phyloP scores from a whole-genome alignment of 2,797 vertebrate genomes.

The Sebastes taczanowskii region DNA sequence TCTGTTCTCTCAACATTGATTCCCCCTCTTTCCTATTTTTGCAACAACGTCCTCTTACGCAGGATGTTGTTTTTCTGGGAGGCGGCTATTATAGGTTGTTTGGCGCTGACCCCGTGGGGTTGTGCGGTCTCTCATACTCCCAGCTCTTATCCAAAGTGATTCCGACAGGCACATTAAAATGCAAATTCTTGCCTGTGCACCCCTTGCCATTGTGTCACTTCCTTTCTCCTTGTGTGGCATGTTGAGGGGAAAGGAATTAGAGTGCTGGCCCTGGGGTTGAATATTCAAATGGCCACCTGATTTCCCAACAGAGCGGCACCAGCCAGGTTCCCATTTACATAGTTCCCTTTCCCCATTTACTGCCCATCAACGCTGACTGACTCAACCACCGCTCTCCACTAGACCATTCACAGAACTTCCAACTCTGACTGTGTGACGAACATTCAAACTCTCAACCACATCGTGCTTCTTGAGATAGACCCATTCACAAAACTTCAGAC shows the following conservation, averaged over 20 bases:
- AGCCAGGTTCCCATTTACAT: constrained; percentile 69
- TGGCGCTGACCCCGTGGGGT: constrained; percentile 67
- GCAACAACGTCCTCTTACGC: constrained; percentile 49
- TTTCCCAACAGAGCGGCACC: constrained; percentile 69
- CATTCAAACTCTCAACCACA: background rate
- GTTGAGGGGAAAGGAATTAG: constrained; percentile 88
- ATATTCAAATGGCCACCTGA: constrained; percentile 83
- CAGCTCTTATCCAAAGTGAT: constrained; percentile 78
- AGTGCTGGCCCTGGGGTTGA: constrained; percentile 84
- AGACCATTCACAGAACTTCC: constrained; percentile 36
- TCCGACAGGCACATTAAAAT: constrained; percentile 91
- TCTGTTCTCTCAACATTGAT: constrained; percentile 14
- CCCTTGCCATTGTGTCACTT: constrained; percentile 87
- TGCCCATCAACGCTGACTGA: constrained; percentile 56
- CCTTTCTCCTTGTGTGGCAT: constrained; percentile 83
- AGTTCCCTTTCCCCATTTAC: constrained; percentile 63
- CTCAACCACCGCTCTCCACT: constrained; percentile 34
- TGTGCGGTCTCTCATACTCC: constrained; percentile 59
- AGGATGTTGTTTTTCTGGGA: constrained; percentile 67
- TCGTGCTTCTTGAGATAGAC: background rate
- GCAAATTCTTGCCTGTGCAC: constrained; percentile 88
- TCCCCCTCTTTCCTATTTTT: constrained; percentile 1
- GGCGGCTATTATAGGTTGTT: constrained; percentile 68
- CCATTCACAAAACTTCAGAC: constrained; percentile 26
- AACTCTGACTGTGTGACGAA: constrained; percentile 18